Base-by-base conservation (phyloP, 37 sponge, comb jelly and placozoan genomes). In the Ianthella basta region DNA sequence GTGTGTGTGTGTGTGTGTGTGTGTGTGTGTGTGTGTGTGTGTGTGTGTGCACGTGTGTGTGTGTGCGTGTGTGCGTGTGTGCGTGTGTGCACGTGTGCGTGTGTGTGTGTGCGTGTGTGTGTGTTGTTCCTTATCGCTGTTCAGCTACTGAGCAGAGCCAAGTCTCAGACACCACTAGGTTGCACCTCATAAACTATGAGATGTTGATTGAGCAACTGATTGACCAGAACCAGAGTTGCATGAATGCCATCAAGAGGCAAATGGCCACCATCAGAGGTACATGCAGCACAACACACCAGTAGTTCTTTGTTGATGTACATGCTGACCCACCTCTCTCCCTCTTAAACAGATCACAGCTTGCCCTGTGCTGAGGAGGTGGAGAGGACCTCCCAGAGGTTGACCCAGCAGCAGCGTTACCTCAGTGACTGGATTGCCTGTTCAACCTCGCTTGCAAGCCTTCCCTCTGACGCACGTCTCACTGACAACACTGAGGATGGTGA, bases 191-290 rank as follows among this genome's bases (percentile, higher is more conserved):
- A 0, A 30, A 70, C 21, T 54, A 74, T 1, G 78, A 74, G 57
- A 21, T 38, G 27, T 29, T 60, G 35, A 83, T 91, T 0, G 87
- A 91, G 56, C 80, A 66, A 41, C 85, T 91, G 55, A 33, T 92
- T 32, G 59, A 83, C 1, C 93, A 85, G 61, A 86, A 61, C 56
- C 19, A 24, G 8, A 21, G 15, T 18, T 86, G 86, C 5, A 33
- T 86, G 63, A 73, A 78, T 16, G 27, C 67, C 24, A n/a, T 88
- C 0, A 85, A 68, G 69, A 74, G 61, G 34, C 86, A 89, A 59
- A 88, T 80, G 60, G 63, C 32, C 0, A 15, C 81, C 13, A 83
- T 91, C 35, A 56, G 44, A 50, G 80, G 87, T 86, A 50, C 12
- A 37, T 50, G 40, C 50, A n/a, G n/a, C n/a, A n/a, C n/a, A n/a